Base-by-base conservation (phyloP, 2,113 vertebrate genomes). In the Micronycteris hirsuta region DNA sequence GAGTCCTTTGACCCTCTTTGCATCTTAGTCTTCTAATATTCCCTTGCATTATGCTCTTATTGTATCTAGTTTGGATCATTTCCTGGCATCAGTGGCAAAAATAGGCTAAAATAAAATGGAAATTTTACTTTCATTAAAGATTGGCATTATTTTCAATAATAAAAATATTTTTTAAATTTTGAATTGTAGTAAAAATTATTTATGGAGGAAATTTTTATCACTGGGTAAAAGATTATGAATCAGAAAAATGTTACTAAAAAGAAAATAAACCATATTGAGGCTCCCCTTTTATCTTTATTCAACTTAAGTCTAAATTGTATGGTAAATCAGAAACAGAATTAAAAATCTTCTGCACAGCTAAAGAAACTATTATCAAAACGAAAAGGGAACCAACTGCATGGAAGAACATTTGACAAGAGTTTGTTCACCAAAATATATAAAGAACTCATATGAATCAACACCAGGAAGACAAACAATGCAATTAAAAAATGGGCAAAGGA, bases 171-270 rank as follows among this genome's bases (percentile, higher is more conserved):
- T 10, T 2, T n/a, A 41, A 70, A 52, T 15, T 73, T 83, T 22
- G 3, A 3, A 12, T 49, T 89, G 19, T 33, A 77, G 7, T 84
- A 84, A 77, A 82, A 81, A 20, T 56, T 86, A 19, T 61, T 38
- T 76, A 49, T 84, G 71, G 11, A 49, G 33, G 24, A 45, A 47
- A 80, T 47, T 91, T 93, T 93, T 54, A 78, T 91, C 17, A 52
- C 4, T 86, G 11, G 14, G 16, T 86, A 26, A 90, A 93, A 61
- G 15, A 45, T 71, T 83, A 5, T 86, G 26, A n/a, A 54, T 33
- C 61, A 85, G 82, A 71, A 93, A 93, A 96, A 80, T 77, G 81
- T 84, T 74, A 47, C 28, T 49, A 15, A 81, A 89, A 91, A 56
- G 2, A 67, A 81, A 49, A 49, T 3, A 86, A 68, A 58, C 76